phyloP scores from a whole-genome alignment of 2,888 invertebrate species.

The Amphipoea lucens region DNA sequence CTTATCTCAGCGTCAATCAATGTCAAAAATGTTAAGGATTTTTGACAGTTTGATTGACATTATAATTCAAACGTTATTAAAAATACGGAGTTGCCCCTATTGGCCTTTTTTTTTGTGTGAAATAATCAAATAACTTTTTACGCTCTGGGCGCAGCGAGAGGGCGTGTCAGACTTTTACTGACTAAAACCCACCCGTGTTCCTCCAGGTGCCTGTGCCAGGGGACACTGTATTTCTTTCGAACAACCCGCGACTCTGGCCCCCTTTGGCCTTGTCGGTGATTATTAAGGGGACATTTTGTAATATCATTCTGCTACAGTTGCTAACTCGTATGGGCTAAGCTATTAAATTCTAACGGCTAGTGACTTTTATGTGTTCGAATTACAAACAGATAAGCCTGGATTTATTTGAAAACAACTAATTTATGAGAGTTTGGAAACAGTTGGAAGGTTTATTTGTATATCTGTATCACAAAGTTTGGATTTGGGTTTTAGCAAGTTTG shows the following conservation, averaged over 20 bases:
- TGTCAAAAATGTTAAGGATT: background rate
- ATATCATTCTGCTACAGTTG: background rate
- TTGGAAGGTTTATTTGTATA: background rate
- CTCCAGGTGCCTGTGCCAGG: too few relatives aligned
- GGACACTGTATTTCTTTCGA: too few relatives aligned
- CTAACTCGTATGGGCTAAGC: background rate
- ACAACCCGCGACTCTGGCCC: too few relatives aligned
- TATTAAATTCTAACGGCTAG: background rate
- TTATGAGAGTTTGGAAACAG: slow-evolving; percentile 10
- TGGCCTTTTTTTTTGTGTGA: too few relatives aligned
- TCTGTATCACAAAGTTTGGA: background rate
- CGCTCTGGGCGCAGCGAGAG: too few relatives aligned
- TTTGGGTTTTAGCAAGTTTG: background rate
- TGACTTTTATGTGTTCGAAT: slow-evolving; percentile 2
- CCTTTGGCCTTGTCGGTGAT: too few relatives aligned
- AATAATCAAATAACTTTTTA: too few relatives aligned
- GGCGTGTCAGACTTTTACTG: too few relatives aligned
- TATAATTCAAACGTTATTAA: background rate
- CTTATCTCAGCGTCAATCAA: background rate
- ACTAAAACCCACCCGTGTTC: too few relatives aligned
- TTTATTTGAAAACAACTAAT: slow-evolving; percentile 15
- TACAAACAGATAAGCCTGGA: background rate
- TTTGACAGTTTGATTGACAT: background rate
- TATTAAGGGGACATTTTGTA: background rate
- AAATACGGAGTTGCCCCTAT: background rate